These are phyloP conservation scores for Recurvirostra avosetta DNA, from an alignment of 2,113 vertebrate species.

Conservation along the genomic window DNA sequence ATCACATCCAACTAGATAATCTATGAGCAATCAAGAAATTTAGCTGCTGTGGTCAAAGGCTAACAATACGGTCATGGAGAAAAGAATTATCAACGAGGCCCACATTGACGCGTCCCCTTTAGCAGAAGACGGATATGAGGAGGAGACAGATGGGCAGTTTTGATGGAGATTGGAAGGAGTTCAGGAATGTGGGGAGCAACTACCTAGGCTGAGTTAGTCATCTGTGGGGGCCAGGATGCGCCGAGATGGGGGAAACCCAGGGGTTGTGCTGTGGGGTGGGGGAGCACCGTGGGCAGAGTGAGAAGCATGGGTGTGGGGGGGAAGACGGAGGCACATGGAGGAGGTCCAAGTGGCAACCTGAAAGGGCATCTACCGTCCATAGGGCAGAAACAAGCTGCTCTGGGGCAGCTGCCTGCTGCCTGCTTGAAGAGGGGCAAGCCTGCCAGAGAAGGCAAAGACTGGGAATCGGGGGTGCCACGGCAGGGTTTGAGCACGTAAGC, in stretches of 20 bases:
- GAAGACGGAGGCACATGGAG: neutral
- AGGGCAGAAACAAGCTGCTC: fast-evolving
- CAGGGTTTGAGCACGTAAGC: neutral
- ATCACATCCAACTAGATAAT: neutral
- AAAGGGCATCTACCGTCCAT: neutral
- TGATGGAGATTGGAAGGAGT: neutral
- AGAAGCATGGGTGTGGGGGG: neutral
- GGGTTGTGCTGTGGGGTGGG: neutral
- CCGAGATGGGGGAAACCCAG: neutral
- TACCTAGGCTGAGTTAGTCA: neutral
- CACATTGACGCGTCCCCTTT: fast-evolving
- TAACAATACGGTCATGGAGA: fast-evolving
- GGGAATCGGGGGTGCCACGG: fast-evolving
- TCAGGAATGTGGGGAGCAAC: neutral
- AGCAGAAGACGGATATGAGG: neutral
- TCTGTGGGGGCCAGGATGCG: neutral
- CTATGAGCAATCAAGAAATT: conserved; percentile 22
- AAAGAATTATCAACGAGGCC: neutral
- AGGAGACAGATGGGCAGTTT: neutral
- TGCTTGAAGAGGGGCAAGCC: neutral
- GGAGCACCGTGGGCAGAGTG: neutral
- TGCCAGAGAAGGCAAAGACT: neutral
- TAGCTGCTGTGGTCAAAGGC: neutral
- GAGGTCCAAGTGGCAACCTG: neutral
- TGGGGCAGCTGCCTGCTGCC: neutral